Evolutionary conservation across 2,113 vertebrate genomes (phyloP).

Genomic region (Poecilia latipinna): DNA sequence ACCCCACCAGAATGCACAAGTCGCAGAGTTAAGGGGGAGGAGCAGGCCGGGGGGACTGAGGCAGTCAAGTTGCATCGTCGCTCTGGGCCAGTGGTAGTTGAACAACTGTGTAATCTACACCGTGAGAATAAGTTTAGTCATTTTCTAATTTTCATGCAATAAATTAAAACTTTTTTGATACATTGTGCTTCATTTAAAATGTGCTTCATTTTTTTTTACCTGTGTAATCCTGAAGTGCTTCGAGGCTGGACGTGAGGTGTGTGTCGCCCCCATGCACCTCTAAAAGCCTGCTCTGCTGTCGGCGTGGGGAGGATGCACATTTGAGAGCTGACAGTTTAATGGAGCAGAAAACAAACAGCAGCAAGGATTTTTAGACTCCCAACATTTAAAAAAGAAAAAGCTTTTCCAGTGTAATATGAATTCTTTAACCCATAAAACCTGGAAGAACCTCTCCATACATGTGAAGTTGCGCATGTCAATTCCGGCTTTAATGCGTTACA

Average conservation of each 20-base stretch:
- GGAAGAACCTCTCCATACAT: too few species aligned
- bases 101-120: slow-evolving; percentile 54
- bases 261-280: slow-evolving; percentile 32
- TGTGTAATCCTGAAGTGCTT: slow-evolving; percentile 2
- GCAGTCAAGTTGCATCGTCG: slow-evolving; percentile 31
- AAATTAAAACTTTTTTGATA: slow-evolving; percentile 36
- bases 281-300: slow-evolving; percentile 29
- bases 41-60: not conserved
- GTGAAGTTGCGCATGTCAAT: too few species aligned
- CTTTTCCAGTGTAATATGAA: too few species aligned
- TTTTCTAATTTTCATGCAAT: slow-evolving; percentile 34
- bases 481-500: too few species aligned
- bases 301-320: slow-evolving; percentile 28
- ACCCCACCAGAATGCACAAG: slow-evolving; percentile 55
- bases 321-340: slow-evolving; percentile 44
- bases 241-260: slow-evolving; percentile 15
- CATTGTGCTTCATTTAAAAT: slow-evolving; percentile 14
- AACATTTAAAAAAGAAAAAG: too few species aligned
- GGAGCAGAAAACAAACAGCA: slow-evolving; percentile 21
- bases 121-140: slow-evolving; percentile 58
- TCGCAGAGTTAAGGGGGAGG: slow-evolving; percentile 11
- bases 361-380: slow-evolving; percentile 10
- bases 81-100: slow-evolving; percentile 16
- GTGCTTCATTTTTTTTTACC: slow-evolving; percentile 1
- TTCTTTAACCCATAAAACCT: too few species aligned